These are phyloP conservation scores for Amazona guildingii DNA, from an alignment of 2,113 vertebrate species.

Conservation along the genomic window DNA sequence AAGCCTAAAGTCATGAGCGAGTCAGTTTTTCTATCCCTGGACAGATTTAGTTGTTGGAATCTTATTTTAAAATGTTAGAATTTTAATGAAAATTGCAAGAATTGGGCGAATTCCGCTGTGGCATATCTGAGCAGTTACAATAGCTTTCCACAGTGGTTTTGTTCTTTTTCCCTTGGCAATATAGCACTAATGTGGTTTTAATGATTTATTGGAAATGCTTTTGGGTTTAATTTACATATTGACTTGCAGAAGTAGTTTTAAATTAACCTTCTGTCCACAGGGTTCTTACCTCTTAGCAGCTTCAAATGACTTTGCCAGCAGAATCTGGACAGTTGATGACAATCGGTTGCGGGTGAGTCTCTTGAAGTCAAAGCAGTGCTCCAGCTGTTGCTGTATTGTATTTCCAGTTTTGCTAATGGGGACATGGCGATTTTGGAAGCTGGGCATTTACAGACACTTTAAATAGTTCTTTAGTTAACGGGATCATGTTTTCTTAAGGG, in stretches of 20 bases:
- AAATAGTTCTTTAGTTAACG: not conserved
- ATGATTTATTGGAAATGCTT: not conserved
- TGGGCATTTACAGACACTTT: not conserved
- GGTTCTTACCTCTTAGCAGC: constrained; percentile 93
- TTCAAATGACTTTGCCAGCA: constrained; percentile 97
- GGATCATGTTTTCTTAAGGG: not conserved
- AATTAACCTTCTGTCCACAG: constrained; percentile 68
- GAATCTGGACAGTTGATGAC: constrained; percentile 98
- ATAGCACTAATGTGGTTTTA: not conserved
- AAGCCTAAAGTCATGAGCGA: not conserved
- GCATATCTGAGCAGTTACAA: not conserved
- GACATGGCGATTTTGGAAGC: not conserved
- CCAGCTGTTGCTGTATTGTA: not conserved
- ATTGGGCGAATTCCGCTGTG: not conserved
- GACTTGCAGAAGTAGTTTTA: not conserved
- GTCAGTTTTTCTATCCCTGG: not conserved
- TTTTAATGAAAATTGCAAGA: not conserved
- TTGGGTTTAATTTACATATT: not conserved
- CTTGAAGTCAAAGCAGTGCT: not conserved
- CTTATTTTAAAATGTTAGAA: not conserved
- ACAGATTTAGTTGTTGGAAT: not conserved
- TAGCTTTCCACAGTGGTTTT: not conserved
- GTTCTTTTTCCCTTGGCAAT: not conserved
- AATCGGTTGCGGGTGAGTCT: constrained; percentile 89
- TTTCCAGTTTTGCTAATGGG: not conserved